Evolutionary conservation across 2,888 invertebrate genomes (phyloP).

Genomic region (Tenthredo amoena): DNA sequence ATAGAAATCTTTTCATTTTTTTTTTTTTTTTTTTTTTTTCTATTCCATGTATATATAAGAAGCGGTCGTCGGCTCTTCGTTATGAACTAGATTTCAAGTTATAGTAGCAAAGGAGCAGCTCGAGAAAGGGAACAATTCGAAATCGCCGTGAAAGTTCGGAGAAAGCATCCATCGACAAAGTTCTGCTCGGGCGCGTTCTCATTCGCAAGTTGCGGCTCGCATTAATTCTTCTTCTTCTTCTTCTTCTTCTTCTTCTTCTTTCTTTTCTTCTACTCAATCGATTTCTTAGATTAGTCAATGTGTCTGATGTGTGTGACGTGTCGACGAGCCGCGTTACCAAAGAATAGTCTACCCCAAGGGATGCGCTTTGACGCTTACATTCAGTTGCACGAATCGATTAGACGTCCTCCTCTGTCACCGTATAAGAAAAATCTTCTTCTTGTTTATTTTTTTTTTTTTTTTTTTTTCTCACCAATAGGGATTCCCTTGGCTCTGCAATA

Average conservation of each 20-base stretch:
- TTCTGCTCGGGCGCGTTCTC: conserved; percentile 52
- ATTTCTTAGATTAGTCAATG: not conserved
- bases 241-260: conserved; percentile 35
- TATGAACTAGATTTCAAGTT: conserved; percentile 48
- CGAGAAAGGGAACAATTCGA: conserved; percentile 49
- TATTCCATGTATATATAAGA: not conserved
- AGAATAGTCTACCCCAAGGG: not conserved
- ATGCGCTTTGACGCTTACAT: conserved; percentile 10
- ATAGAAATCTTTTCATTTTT: not conserved
- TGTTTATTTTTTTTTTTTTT: not conserved
- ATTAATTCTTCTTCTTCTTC: conserved; percentile 58
- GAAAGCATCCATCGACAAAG: conserved; percentile 51
- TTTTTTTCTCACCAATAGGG: not conserved
- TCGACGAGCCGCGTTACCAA: not conserved
- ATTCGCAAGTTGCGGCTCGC: conserved; percentile 50
- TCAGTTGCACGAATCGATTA: conserved; percentile 4
- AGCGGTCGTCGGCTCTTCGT: conserved; percentile 33
- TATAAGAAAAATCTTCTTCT: not conserved
- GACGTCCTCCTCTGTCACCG: not conserved
- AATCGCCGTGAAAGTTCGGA: conserved; percentile 52
- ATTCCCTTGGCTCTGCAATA: not conserved
- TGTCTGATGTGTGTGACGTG: not conserved
- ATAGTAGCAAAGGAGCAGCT: conserved; percentile 14
- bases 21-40: not conserved
- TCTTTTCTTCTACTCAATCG: not conserved